Base-by-base conservation (phyloP, 2,113 vertebrate species). In the Charina bottae region DNA sequence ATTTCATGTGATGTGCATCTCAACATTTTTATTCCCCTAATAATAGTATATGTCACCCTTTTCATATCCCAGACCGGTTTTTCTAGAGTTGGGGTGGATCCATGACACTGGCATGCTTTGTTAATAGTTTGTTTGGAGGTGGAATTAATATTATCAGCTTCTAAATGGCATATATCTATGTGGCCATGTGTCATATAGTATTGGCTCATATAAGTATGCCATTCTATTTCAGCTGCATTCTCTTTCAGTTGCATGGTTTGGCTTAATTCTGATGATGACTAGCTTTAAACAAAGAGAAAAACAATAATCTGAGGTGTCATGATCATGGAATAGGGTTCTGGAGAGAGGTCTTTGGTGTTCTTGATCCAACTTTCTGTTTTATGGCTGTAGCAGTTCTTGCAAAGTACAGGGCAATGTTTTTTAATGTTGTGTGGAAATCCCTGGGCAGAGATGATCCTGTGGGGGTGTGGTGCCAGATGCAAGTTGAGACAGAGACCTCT, bases 281-380 rank as follows among this genome's bases (percentile, higher is more conserved):
- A 24, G 1, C n/a, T 78, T 83, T 87, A 42, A 26, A 11, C 42
- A 46, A 12, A 1, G 15, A 62, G 64, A 33, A 5, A 37, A 62
- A 85, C 12, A 10, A 21, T 24, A 6, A 54, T 83, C 8, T 46
- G 58, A 33, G 7, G 15, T 37, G 26, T 24, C 6, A 2, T 24
- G 9, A 6, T 26, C 11, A 46, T 24, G 0, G n/a, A n/a, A n/a
- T 5, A 28, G 46, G 3, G 1, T 0, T 72, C 2, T 37, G n/a
- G 64, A 72, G 28, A 72, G 21, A 5, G 15, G 23, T 12, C 24
- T 85, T 49, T 58, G 24, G 19, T 6, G 5, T 33, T 85, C 13
- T 42, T 24, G 54, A 54, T 55, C 9, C 12, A 10, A 3, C 33
- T 54, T 42, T 49, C 59, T 90, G 37, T 24, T 72, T 1, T 72